phyloP scores from a whole-genome alignment of 1,140 invertebrate species.

The Diplogasteroides magnus region DNA sequence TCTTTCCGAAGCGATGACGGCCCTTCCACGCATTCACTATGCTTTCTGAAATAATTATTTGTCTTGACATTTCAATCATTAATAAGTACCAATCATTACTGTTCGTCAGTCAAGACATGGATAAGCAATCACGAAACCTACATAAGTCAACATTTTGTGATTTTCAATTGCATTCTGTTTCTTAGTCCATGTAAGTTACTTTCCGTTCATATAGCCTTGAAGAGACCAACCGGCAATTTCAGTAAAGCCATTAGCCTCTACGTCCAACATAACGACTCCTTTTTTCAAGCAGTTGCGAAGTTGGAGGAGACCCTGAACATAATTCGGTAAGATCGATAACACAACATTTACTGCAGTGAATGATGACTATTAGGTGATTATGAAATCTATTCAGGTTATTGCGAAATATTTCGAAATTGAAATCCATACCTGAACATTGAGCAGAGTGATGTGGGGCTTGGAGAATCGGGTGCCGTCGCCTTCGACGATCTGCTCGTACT shows the following conservation, averaged over 20 bases:
- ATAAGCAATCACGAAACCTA: too few relatives aligned
- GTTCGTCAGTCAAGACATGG: too few relatives aligned
- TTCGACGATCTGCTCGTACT: conserved; percentile 86
- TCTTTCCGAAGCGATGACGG: conserved; percentile 2
- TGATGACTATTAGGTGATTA: too few relatives aligned
- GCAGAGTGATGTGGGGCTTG: conserved; percentile 81
- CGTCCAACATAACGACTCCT: conserved; percentile 80
- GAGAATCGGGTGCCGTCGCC: conserved; percentile 84
- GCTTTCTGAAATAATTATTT: conserved; percentile 4
- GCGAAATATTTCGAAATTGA: not conserved
- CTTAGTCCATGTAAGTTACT: too few relatives aligned
- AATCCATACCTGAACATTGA: conserved; percentile 70
- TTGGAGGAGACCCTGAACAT: conserved; percentile 66
- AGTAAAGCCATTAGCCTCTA: conserved; percentile 69
- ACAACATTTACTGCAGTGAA: not conserved
- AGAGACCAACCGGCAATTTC: conserved; percentile 34
- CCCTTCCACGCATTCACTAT: conserved; percentile 6
- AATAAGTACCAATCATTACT: not conserved
- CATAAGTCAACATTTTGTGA: not conserved
- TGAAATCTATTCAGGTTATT: too few relatives aligned
- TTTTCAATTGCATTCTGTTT: not conserved
- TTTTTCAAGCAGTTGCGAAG: conserved; percentile 72
- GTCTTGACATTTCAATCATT: not conserved
- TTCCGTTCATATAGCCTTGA: too few relatives aligned
- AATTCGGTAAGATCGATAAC: not conserved